Percentiles rank a stretch among this genome's conserved stretches.
Conservation (phyloP, 2,888 invertebrate species). For the Pristionchus exspectatus region DNA sequence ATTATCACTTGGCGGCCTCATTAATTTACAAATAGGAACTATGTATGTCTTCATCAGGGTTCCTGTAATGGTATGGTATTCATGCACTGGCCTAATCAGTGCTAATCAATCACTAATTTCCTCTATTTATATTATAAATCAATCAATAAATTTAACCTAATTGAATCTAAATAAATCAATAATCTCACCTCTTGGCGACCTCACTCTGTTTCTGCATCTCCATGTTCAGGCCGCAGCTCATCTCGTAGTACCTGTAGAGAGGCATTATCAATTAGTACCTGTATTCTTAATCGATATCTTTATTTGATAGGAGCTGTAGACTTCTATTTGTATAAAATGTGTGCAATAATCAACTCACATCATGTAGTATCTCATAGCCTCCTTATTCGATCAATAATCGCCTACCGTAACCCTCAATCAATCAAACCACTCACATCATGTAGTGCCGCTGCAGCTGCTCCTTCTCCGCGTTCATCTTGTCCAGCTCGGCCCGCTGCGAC, state of each 20-base stretch:
- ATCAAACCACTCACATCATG: conserved; percentile 87
- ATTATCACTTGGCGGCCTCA: conserved; percentile 81
- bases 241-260: conserved; percentile 90
- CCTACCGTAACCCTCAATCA: background rate
- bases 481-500: conserved; percentile 49
- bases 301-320: no score
- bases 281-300: no score
- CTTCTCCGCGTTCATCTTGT: conserved; percentile 82
- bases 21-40: no score
- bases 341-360: no score
- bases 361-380: background rate
- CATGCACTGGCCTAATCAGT: no score
- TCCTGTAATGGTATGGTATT: no score
- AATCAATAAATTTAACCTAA: background rate
- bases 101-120: no score
- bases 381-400: background rate
- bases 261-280: background rate
- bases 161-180: background rate
- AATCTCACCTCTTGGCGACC: conserved; percentile 81
- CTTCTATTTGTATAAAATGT: no score
- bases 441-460: conserved; percentile 99
- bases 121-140: no score
- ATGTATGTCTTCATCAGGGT: no score
- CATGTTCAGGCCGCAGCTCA: conserved; percentile 87
- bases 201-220: conserved; percentile 86